Percentiles rank a stretch among this genome's conserved stretches.
phyloP scores from a whole-genome alignment of 2,888 invertebrate species.

The Acrobasis consociella region DNA sequence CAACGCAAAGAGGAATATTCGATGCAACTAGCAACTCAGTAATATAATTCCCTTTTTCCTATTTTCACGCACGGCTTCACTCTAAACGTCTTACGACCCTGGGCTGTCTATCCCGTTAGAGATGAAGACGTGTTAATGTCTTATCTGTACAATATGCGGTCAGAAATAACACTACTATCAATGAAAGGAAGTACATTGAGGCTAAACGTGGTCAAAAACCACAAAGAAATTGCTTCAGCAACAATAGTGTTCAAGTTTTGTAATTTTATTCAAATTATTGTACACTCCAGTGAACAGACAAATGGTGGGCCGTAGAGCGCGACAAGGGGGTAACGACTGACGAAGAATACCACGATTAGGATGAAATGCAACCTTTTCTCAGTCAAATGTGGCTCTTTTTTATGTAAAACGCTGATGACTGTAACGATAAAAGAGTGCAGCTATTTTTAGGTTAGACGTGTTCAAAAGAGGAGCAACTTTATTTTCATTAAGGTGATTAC shows the following conservation, averaged over 20 bases:
- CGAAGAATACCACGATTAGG: conserved; percentile 3
- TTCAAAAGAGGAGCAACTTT: too few relatives aligned
- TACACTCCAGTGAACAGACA: conserved; percentile 55
- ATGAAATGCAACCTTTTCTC: conserved; percentile 14
- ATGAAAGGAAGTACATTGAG: conserved; percentile 12
- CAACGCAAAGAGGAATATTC: too few relatives aligned
- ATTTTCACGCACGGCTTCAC: too few relatives aligned
- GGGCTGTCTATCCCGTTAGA: too few relatives aligned
- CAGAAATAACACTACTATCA: conserved; percentile 3
- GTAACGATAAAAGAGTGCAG: too few relatives aligned
- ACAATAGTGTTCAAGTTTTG: conserved; percentile 24
- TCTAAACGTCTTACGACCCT: too few relatives aligned
- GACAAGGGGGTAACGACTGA: conserved; percentile 32
- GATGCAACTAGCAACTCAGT: too few relatives aligned
- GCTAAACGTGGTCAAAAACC: conserved; percentile 20
- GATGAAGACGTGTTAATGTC: too few relatives aligned
- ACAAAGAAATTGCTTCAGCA: conserved; percentile 24
- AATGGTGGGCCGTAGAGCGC: conserved; percentile 45
- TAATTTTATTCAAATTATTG: conserved; percentile 59
- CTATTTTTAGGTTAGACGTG: too few relatives aligned
- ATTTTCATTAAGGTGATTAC: neutral
- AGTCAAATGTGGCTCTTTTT: conserved; percentile 1
- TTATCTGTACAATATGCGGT: conserved; percentile 1
- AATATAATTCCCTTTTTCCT: too few relatives aligned
- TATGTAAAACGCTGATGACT: conserved; percentile 2